phyloP scores from a whole-genome alignment of 2,888 invertebrate species.

The Glyphotaelius pellucidus region DNA sequence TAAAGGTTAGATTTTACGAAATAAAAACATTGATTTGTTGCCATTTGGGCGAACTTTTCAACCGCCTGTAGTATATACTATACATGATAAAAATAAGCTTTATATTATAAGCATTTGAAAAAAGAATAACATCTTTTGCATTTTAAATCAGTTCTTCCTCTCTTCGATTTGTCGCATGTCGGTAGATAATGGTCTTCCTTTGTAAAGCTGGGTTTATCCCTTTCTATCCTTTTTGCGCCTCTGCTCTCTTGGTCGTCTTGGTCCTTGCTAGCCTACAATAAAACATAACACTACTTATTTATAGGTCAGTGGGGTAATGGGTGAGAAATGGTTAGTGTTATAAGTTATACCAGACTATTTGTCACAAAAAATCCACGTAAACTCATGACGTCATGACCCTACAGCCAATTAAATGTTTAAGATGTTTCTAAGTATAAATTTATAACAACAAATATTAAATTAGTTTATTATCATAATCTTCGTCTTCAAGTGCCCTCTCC shows the following conservation, averaged over 20 bases:
- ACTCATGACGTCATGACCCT: no score
- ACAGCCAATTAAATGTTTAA: not conserved
- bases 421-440: no score
- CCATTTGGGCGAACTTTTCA: no score
- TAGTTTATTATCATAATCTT: no score
- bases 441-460: no score
- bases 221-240: not conserved
- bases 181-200: not conserved
- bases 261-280: not conserved
- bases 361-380: not conserved
- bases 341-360: not conserved
- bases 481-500: no score
- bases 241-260: not conserved
- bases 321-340: not conserved
- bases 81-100: no score
- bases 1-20: no score
- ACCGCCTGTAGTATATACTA: no score
- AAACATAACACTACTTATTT: not conserved
- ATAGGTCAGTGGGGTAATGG: not conserved
- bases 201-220: not conserved
- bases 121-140: not conserved
- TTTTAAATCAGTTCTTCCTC: not conserved
- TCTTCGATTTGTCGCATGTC: not conserved
- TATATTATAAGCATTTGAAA: not conserved
- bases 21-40: no score